Evolutionary conservation across 2,113 vertebrate genomes (phyloP).

Genomic region (Ramphastos sulfuratus): DNA sequence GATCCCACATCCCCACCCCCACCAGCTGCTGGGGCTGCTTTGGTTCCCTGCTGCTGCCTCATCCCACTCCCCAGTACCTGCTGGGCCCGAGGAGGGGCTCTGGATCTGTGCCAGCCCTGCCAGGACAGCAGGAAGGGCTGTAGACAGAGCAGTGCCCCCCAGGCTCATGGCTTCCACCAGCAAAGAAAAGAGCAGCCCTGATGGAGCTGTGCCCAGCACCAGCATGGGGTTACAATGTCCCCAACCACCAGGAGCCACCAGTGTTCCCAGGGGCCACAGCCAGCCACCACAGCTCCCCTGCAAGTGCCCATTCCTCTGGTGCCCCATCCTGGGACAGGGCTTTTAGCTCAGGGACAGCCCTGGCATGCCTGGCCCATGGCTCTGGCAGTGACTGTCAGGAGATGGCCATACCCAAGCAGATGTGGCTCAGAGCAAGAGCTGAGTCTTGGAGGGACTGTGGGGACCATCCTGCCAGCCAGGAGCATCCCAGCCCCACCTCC

Average conservation of each 20-base stretch:
- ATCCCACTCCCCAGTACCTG: not conserved
- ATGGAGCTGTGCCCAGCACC: not conserved
- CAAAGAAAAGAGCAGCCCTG: not conserved
- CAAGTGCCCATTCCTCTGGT: not conserved
- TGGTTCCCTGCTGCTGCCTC: not conserved
- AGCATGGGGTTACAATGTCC: not conserved
- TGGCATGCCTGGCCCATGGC: accelerated
- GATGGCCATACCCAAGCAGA: not conserved
- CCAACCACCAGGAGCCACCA: not conserved
- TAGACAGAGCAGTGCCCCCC: not conserved
- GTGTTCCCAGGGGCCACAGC: not conserved
- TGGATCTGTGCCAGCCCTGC: not conserved
- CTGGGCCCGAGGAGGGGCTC: not conserved
- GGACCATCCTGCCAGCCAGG: not conserved
- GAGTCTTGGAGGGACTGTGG: not conserved
- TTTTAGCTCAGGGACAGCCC: accelerated
- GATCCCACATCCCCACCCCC: not conserved
- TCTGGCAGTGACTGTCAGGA: not conserved
- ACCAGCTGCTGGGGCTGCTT: not conserved
- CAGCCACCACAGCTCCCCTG: not conserved
- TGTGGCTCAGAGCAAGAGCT: not conserved
- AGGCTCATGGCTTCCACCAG: not conserved
- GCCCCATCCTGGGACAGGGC: not conserved
- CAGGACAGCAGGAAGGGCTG: not conserved
- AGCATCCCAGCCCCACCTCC: not conserved